These are phyloP conservation scores for Drosophila kepulauana DNA, from an alignment of 1,140 invertebrate species.

Conservation along the genomic window DNA sequence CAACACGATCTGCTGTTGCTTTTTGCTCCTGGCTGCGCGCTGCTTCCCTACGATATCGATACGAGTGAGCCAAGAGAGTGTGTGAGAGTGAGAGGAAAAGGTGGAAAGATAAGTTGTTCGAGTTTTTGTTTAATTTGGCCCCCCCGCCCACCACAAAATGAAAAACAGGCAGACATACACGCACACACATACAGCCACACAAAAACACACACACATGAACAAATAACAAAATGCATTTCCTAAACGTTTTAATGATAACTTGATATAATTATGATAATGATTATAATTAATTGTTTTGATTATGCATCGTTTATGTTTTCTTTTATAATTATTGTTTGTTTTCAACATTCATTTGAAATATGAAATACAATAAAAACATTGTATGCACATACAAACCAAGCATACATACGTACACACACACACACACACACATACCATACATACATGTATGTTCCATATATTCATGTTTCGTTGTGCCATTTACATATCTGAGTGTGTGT, in stretches of 20 bases:
- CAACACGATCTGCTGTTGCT: neutral
- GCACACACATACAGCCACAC: neutral
- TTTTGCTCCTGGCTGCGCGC: too few species aligned
- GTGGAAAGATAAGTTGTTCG: conserved; percentile 9
- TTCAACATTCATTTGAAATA: conserved; percentile 11
- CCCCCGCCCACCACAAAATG: conserved; percentile 9
- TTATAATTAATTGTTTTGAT: conserved; percentile 18
- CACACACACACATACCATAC: neutral
- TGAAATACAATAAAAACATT: neutral
- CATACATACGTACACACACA: conserved; percentile 13
- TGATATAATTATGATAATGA: conserved; percentile 15
- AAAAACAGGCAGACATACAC: conserved; percentile 2
- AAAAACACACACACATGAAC: neutral
- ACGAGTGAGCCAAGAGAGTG: conserved; percentile 22
- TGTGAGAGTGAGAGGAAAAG: conserved; percentile 12
- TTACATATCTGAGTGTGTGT: conserved; percentile 1
- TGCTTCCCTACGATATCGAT: conserved; percentile 8
- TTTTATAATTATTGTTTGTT: conserved; percentile 12
- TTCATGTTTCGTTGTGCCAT: conserved; percentile 23
- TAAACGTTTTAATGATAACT: conserved; percentile 17
- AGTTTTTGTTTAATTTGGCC: conserved; percentile 40
- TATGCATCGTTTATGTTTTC: conserved; percentile 24
- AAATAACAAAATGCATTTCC: conserved; percentile 14
- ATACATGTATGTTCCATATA: conserved; percentile 31
- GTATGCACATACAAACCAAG: conserved; percentile 4